Conservation (phyloP, 2,797 vertebrate species). For the Danio choprae region DNA sequence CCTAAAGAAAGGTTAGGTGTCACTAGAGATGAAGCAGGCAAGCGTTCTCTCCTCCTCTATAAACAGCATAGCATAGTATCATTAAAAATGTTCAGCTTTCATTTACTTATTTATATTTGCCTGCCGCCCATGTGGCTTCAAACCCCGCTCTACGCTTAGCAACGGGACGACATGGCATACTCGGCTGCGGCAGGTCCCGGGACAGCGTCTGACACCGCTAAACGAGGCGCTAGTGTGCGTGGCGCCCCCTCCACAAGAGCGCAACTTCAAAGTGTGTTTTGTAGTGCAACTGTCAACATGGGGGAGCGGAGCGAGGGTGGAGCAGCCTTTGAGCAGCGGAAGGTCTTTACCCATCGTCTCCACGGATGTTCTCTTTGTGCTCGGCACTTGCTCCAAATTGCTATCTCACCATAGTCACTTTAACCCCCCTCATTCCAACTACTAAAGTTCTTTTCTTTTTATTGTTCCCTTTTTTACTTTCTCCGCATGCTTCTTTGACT, state of each 20-base stretch:
- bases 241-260: slow-evolving; percentile 70
- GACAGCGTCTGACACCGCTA: slow-evolving; percentile 77
- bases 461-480: slow-evolving; percentile 71
- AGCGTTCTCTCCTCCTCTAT: slow-evolving; percentile 55
- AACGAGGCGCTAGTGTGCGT: slow-evolving; percentile 71
- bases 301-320: slow-evolving; percentile 75
- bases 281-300: slow-evolving; percentile 83
- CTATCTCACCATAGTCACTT: slow-evolving; percentile 62
- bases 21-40: slow-evolving; percentile 74
- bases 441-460: slow-evolving; percentile 65
- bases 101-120: slow-evolving; percentile 73
- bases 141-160: slow-evolving; percentile 59
- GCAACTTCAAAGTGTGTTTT: slow-evolving; percentile 81
- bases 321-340: slow-evolving; percentile 78
- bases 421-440: slow-evolving; percentile 56
- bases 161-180: slow-evolving; percentile 66
- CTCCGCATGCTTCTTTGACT: slow-evolving; percentile 71
- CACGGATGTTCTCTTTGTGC: slow-evolving; percentile 75
- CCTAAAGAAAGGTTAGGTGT: slow-evolving; percentile 76
- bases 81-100: slow-evolving; percentile 76
- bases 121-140: slow-evolving; percentile 73
- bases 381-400: slow-evolving; percentile 77
- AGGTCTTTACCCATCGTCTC: slow-evolving; percentile 80
- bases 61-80: slow-evolving; percentile 73
- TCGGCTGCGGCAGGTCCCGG: slow-evolving; percentile 71